These are phyloP conservation scores for Sebastes hubbsi DNA, from an alignment of 2,797 vertebrate genomes.

Conservation along the genomic window DNA sequence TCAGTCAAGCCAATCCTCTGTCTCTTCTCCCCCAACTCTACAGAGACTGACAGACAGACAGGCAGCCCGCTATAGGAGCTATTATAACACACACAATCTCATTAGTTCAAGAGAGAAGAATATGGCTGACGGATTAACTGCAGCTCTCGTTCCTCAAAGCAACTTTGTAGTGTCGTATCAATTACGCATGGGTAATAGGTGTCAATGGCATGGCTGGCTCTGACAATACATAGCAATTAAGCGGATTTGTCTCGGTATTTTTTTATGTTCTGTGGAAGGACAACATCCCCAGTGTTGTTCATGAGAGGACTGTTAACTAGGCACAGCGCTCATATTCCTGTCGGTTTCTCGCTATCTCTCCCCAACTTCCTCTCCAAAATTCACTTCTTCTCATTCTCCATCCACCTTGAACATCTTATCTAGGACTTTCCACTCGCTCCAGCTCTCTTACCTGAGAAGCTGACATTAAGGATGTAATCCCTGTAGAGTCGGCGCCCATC, in stretches of 20 bases:
- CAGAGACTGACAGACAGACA: conserved; percentile 71
- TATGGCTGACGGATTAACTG: conserved; percentile 74
- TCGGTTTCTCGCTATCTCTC: conserved; percentile 25
- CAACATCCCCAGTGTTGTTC: conserved; percentile 49
- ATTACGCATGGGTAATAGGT: conserved; percentile 78
- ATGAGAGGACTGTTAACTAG: conserved; percentile 62
- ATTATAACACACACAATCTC: conserved; percentile 80
- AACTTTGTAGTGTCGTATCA: conserved; percentile 76
- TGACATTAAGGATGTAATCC: conserved; percentile 96
- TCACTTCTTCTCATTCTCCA: conserved; percentile 22
- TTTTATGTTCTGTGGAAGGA: conserved; percentile 58
- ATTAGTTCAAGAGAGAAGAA: conserved; percentile 72
- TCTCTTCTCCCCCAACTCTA: conserved; percentile 61
- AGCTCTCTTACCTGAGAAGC: conserved; percentile 91
- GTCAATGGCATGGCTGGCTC: conserved; percentile 71
- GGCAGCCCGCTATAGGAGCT: conserved; percentile 70
- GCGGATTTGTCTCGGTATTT: conserved; percentile 70
- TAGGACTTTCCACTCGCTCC: conserved; percentile 15
- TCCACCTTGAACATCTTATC: conserved; percentile 44
- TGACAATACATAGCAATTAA: conserved; percentile 78
- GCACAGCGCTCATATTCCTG: conserved; percentile 23
- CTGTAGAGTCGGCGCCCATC: conserved; percentile 95
- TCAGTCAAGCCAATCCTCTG: conserved; percentile 78
- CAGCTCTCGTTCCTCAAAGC: conserved; percentile 72
- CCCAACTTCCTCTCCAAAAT: conserved; percentile 3